phyloP scores from a whole-genome alignment of 1,140 invertebrate genomes.

The Grapholita molesta region DNA sequence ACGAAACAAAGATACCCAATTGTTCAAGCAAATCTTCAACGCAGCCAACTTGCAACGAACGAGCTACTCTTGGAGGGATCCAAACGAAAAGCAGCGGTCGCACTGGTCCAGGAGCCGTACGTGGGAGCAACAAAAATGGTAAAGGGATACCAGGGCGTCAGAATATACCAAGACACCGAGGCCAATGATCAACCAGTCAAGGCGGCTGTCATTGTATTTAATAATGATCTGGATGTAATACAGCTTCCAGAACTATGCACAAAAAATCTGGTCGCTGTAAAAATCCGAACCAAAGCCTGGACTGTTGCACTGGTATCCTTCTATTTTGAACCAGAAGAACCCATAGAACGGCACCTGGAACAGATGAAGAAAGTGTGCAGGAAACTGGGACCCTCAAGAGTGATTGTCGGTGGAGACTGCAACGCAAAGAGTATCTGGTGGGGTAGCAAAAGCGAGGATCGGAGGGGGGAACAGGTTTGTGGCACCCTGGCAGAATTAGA shows the following conservation, averaged over 20 bases:
- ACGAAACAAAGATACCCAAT: background rate
- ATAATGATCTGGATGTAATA: background rate
- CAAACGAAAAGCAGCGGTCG: background rate
- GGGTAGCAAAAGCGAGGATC: slow-evolving; percentile 17
- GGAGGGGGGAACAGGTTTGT: slow-evolving; percentile 18
- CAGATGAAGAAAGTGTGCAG: background rate
- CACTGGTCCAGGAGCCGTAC: background rate
- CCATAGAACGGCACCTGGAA: slow-evolving; percentile 16
- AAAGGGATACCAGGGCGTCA: background rate
- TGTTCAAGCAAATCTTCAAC: slow-evolving; percentile 24
- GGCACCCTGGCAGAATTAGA: background rate
- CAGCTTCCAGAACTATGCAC: slow-evolving; percentile 2
- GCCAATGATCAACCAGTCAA: background rate
- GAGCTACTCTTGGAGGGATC: slow-evolving; percentile 20
- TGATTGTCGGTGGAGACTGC: slow-evolving; percentile 25
- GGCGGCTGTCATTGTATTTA: background rate
- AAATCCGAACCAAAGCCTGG: slow-evolving; percentile 17
- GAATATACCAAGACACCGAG: background rate
- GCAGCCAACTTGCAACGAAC: slow-evolving; percentile 21
- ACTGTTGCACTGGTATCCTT: slow-evolving; percentile 11
- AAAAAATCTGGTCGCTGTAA: slow-evolving; percentile 17
- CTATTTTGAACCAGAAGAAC: slow-evolving; percentile 22
- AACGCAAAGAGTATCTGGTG: slow-evolving; percentile 29
- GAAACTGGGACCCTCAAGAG: background rate
- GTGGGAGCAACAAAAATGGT: background rate